Conservation (phyloP, 1,140 invertebrate genomes). For the Meloidogyne hapla region DNA sequence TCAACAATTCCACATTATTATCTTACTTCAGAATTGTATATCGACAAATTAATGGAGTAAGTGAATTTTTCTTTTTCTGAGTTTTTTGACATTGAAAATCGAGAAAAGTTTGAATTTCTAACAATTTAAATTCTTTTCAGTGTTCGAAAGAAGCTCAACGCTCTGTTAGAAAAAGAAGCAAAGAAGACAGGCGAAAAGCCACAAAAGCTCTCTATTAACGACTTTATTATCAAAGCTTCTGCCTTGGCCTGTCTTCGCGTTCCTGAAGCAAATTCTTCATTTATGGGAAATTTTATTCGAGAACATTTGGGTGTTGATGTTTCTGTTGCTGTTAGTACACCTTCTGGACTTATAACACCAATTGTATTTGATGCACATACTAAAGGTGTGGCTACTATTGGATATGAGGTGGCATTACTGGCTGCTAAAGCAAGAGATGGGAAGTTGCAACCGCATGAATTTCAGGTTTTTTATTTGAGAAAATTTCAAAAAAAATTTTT, state of each 20-base stretch:
- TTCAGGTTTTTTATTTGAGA: conserved; percentile 76
- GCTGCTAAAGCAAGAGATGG: conserved; percentile 86
- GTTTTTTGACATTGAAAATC: neutral
- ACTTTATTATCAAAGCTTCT: conserved; percentile 93
- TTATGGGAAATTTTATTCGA: conserved; percentile 90
- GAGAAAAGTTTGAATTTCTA: neutral
- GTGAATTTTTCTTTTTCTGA: conserved; percentile 11
- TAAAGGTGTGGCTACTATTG: conserved; percentile 86
- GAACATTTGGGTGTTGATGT: conserved; percentile 92
- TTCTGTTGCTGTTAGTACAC: conserved; percentile 91
- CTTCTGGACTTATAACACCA: conserved; percentile 91
- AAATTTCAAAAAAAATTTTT: conserved; percentile 64
- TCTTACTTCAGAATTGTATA: conserved; percentile 79
- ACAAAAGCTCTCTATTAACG: conserved; percentile 86
- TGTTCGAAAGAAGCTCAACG: conserved; percentile 75
- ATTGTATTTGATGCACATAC: conserved; percentile 90
- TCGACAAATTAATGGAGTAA: conserved; percentile 75
- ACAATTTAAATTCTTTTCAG: conserved; percentile 59
- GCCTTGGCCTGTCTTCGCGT: conserved; percentile 86
- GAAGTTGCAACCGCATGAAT: conserved; percentile 92
- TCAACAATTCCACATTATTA: conserved; percentile 93
- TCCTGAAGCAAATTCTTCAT: conserved; percentile 90
- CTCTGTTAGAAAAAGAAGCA: conserved; percentile 73
- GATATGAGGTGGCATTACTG: conserved; percentile 78
- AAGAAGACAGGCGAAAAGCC: conserved; percentile 42